Conservation (phyloP, 2,888 invertebrate genomes). For the Tenthredo distinguenda region DNA sequence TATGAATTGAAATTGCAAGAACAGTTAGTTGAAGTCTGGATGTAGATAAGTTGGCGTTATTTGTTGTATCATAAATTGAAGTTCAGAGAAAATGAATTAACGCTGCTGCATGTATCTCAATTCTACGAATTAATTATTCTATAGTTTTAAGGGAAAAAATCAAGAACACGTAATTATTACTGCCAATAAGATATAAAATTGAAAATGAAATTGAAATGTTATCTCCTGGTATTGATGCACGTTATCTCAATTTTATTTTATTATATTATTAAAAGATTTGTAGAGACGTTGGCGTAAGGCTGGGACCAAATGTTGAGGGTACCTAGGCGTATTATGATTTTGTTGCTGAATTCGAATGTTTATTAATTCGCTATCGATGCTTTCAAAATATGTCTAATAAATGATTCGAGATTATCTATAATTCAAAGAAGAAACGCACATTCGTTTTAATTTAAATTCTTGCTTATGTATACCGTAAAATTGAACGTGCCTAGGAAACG, state of each 20-base stretch:
- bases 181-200: slow-evolving; percentile 31
- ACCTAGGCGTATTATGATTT: slow-evolving; percentile 5
- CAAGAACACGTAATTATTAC: slow-evolving; percentile 7
- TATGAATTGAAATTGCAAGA: neutral
- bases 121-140: neutral
- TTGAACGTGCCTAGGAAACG: slow-evolving; percentile 51
- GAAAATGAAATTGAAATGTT: neutral
- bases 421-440: neutral
- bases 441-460: slow-evolving; percentile 1
- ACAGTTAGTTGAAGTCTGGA: neutral
- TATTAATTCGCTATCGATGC: neutral
- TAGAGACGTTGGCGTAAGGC: neutral
- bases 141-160: neutral
- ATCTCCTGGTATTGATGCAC: neutral
- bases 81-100: neutral
- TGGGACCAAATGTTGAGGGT: slow-evolving; percentile 45
- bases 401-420: neutral
- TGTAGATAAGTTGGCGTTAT: neutral
- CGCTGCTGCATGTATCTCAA: too few species aligned
- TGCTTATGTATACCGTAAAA: slow-evolving; percentile 24
- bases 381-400: neutral
- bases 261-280: neutral
- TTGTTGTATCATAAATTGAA: neutral
- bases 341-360: neutral
- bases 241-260: neutral